Percentiles rank a stretch among this genome's conserved stretches.
Conservation (phyloP, 2,113 vertebrate genomes). For the Cavia aperea region DNA sequence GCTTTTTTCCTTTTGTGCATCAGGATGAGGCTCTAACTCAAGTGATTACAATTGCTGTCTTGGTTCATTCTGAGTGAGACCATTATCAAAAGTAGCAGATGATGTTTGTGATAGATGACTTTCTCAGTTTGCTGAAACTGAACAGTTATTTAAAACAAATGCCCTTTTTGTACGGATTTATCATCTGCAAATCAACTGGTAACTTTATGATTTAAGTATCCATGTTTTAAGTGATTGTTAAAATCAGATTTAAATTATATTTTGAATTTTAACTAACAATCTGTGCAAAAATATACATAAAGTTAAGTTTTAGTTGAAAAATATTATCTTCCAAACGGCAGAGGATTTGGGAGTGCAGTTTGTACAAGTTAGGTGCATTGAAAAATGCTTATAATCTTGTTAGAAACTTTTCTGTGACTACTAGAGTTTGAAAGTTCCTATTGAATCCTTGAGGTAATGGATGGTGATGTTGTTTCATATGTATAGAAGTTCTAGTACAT, state of each 20-base stretch:
- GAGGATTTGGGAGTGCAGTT: background rate
- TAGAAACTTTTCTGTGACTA: background rate
- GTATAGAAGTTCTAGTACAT: background rate
- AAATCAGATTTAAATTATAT: constrained; percentile 42
- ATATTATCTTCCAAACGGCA: background rate
- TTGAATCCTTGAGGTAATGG: background rate
- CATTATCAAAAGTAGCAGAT: constrained; percentile 58
- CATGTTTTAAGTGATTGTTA: constrained; percentile 24
- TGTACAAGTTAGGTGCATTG: background rate
- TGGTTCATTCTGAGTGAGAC: constrained; percentile 56
- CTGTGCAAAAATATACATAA: constrained; percentile 28
- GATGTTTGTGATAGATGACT: constrained; percentile 59
- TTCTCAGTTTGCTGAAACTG: constrained; percentile 49
- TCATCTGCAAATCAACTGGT: constrained; percentile 49
- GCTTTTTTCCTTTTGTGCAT: constrained; percentile 35
- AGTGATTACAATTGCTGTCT: constrained; percentile 50
- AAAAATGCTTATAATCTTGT: background rate
- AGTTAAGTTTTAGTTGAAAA: constrained; percentile 31
- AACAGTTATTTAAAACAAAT: constrained; percentile 66
- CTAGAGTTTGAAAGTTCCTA: constrained; percentile 25
- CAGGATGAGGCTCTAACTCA: constrained; percentile 35
- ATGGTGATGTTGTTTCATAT: background rate
- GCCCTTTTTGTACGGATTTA: constrained; percentile 49
- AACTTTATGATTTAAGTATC: constrained; percentile 25
- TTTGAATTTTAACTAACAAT: constrained; percentile 38